Conservation (phyloP, 2,113 vertebrate species). For the Theropithecus gelada region DNA sequence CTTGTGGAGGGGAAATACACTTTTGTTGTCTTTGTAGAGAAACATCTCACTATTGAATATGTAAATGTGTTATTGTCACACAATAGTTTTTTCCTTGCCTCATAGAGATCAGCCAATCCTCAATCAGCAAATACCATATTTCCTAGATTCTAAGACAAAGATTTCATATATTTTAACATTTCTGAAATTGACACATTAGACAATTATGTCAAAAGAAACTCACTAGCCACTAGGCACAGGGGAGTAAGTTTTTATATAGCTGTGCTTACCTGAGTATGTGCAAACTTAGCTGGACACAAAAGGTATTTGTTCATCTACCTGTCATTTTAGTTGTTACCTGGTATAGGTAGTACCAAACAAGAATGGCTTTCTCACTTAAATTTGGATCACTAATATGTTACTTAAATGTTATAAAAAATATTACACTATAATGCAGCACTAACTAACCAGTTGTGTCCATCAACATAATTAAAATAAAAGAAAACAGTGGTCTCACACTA, state of each 20-base stretch:
- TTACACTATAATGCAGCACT: background rate
- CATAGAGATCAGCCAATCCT: background rate
- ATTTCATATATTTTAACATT: constrained; percentile 40
- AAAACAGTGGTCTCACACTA: background rate
- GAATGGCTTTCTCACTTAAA: constrained; percentile 31
- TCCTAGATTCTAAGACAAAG: constrained; percentile 63
- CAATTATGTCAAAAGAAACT: constrained; percentile 24
- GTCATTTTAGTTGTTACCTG: background rate
- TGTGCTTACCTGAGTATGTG: background rate
- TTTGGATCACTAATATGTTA: background rate
- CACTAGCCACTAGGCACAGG: background rate
- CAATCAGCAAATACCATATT: constrained; percentile 44
- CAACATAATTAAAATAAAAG: constrained; percentile 22
- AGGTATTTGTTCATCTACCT: background rate
- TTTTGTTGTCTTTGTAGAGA: constrained; percentile 41
- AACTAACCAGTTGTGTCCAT: background rate
- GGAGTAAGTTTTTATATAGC: background rate
- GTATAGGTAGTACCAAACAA: background rate
- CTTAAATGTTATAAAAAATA: constrained; percentile 31
- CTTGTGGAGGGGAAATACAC: background rate
- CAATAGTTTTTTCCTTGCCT: background rate
- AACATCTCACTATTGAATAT: background rate
- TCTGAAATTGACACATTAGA: constrained; percentile 35
- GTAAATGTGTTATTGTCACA: background rate
- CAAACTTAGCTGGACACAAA: background rate